Evolutionary conservation across 2,888 invertebrate genomes (phyloP), one percentile per base, ranked within the genome.

Genomic region (Emmelina monodactyla): DNA sequence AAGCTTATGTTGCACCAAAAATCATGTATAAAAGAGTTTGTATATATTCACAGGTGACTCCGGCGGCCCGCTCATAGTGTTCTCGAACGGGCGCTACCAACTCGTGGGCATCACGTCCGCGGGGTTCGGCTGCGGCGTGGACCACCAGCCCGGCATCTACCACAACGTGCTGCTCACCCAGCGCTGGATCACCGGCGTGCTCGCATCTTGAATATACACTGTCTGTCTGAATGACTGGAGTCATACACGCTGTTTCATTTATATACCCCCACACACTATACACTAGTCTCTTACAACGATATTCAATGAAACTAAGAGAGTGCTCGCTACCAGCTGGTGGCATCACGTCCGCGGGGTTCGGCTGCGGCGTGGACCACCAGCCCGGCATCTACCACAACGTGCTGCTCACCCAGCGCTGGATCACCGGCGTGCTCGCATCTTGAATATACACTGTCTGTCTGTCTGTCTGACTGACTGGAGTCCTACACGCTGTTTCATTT

Each of bases 361-460:
- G 92, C 31, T 92, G 92, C 55, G 92, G 91, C 0, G 89, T 91
- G n/a, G 88, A 91, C 53, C 88, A 89, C 53, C 92, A 92, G 62
- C 92, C 92, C 0, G 92, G 92, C 16, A 92, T 92, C 49, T 92
- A 92, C 66, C 92, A 92, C 62, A 89, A 89, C 56, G 86, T 92
- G 2, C 84, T 85, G 47, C 82, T 85, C 49, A 89, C 89, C 3
- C 75, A 85, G 14, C 73, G 80, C 41, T 90, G 89, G 89, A 5
- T 19, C 5, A 5, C 5, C 19, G 9, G 19, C 19, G 19, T 19
- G 5, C 5, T 19, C 19, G n/a, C n/a, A n/a, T n/a, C n/a, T n/a
- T n/a, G n/a, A n/a, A n/a, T n/a, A n/a, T n/a, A n/a, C n/a, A n/a
- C n/a, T n/a, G n/a, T n/a, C n/a, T n/a, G n/a, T n/a, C n/a, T n/a